phyloP scores from a whole-genome alignment of 2,797 vertebrate genomes.

The Melanotaenia parkinsoni region DNA sequence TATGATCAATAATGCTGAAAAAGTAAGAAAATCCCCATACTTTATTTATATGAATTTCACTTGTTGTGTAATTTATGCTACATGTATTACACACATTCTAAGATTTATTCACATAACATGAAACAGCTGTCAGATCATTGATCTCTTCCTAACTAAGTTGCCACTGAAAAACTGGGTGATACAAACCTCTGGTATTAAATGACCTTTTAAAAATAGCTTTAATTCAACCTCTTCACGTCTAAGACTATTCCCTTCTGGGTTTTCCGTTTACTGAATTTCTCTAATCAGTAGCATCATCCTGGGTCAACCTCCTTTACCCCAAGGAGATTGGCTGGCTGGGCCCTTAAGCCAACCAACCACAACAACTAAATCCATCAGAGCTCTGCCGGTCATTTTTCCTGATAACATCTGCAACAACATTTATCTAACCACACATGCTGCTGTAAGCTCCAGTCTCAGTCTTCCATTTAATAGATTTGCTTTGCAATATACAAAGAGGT shows the following conservation, averaged over 20 bases:
- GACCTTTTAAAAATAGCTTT: constrained; percentile 33
- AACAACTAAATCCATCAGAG: constrained; percentile 23
- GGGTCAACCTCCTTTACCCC: constrained; percentile 34
- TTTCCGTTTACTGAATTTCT: constrained; percentile 47
- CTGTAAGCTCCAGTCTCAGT: background rate
- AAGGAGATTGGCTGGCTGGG: constrained; percentile 10
- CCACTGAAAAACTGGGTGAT: constrained; percentile 2
- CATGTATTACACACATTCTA: background rate
- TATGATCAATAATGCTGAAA: background rate
- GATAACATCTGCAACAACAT: constrained; percentile 27
- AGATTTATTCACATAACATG: background rate
- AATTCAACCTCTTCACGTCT: constrained; percentile 32
- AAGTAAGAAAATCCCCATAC: background rate
- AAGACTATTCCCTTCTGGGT: constrained; percentile 20
- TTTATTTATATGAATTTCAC: background rate
- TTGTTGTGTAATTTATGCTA: background rate
- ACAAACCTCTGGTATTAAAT: constrained; percentile 36
- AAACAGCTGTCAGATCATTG: constrained; percentile 1
- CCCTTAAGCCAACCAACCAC: constrained; percentile 40
- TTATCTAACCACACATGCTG: constrained; percentile 5
- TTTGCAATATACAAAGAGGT: constrained; percentile 4
- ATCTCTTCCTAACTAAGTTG: constrained; percentile 7
- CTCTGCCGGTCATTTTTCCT: constrained; percentile 24
- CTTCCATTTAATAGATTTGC: constrained; percentile 7
- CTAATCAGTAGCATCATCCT: constrained; percentile 32